Conservation (phyloP, 2,888 invertebrate genomes). For the Mallateleia sp. region DNA sequence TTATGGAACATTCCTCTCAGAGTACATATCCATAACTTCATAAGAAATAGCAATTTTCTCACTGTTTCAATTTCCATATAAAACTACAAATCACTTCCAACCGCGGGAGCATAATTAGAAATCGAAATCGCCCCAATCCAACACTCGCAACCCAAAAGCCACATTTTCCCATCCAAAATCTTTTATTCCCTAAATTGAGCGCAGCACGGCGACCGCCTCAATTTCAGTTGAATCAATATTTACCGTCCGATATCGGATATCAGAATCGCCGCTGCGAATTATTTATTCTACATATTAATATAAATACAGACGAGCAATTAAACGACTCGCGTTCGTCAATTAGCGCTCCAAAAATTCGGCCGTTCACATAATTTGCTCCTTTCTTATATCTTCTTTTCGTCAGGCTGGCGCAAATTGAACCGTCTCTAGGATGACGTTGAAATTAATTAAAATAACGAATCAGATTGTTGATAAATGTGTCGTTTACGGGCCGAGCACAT, state of each 20-base stretch:
- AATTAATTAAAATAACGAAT: slow-evolving; percentile 48
- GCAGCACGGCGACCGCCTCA: background rate
- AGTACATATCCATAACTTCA: no score
- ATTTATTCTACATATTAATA: background rate
- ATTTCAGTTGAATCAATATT: background rate
- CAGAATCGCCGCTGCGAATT: background rate
- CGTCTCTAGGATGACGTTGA: background rate
- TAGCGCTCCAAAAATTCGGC: background rate
- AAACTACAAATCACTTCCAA: no score
- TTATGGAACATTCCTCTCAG: no score
- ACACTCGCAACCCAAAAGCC: no score
- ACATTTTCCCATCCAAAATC: background rate
- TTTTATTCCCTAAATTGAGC: background rate
- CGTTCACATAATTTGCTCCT: background rate
- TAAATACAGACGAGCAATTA: background rate
- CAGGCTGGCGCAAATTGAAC: no score
- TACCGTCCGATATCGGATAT: background rate
- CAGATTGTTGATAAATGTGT: slow-evolving; percentile 33
- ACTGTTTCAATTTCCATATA: no score
- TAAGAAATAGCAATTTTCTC: no score
- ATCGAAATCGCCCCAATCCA: no score
- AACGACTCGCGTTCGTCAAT: background rate
- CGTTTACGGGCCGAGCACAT: background rate
- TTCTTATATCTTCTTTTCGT: no score
- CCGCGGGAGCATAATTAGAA: no score